These are phyloP conservation scores for Zosterops lateralis DNA, from an alignment of 2,113 vertebrate species.

Conservation along the genomic window DNA sequence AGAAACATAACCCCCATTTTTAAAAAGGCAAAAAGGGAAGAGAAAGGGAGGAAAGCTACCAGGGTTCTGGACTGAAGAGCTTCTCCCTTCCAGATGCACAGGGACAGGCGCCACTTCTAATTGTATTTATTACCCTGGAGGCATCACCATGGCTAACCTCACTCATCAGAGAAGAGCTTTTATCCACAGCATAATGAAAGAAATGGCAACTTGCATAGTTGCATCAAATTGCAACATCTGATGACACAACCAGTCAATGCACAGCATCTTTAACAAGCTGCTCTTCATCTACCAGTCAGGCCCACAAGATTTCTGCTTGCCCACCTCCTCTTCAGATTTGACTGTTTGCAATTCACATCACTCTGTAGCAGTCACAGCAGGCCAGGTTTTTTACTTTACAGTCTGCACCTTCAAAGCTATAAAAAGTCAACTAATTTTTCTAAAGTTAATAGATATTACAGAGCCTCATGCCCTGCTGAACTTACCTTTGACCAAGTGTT, in stretches of 20 bases:
- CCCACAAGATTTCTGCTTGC: neutral
- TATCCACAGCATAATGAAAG: neutral
- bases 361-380: neutral
- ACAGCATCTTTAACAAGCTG: neutral
- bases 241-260: neutral
- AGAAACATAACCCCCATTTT: neutral
- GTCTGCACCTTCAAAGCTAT: neutral
- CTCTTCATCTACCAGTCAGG: neutral
- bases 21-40: neutral
- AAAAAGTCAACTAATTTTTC: neutral
- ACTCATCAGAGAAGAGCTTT: neutral
- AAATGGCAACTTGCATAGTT: neutral
- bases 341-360: neutral
- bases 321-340: neutral
- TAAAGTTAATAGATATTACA: neutral
- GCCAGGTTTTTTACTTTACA: neutral
- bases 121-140: neutral
- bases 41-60: neutral
- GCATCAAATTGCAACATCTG: neutral
- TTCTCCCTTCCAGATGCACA: neutral
- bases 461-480: neutral
- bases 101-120: neutral
- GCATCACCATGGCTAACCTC: neutral
- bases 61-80: neutral
- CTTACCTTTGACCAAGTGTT: slow-evolving; percentile 95